phyloP scores from a whole-genome alignment of 2,797 vertebrate genomes.

The Sus cebifrons region DNA sequence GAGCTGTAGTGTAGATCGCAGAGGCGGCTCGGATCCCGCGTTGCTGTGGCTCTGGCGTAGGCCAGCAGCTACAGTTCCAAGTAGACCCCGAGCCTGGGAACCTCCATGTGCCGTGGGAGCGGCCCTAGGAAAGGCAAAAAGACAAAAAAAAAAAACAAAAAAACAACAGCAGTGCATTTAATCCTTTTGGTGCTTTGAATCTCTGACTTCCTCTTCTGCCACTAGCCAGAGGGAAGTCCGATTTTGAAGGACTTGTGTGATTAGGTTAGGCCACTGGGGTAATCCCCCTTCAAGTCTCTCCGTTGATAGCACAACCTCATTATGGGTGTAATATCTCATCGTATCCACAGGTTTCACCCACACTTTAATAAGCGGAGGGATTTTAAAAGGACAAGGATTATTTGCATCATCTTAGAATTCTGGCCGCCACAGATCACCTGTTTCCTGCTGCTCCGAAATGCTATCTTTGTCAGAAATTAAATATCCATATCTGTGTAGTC shows the following conservation, averaged over 20 bases:
- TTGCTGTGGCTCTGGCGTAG: too few species aligned
- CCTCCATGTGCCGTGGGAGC: too few species aligned
- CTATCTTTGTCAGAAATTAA: neutral
- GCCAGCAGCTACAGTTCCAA: too few species aligned
- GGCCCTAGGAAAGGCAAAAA: too few species aligned
- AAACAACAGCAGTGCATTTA: neutral
- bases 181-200: neutral
- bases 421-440: neutral
- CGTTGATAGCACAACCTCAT: neutral
- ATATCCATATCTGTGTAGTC: neutral
- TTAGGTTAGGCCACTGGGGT: neutral
- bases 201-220: constrained; percentile 23
- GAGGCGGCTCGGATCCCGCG: too few species aligned
- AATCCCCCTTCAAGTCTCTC: neutral
- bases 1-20: too few species aligned
- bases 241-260: neutral
- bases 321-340: neutral
- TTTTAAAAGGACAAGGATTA: neutral
- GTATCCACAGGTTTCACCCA: neutral
- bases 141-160: too few species aligned
- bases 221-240: constrained; percentile 13
- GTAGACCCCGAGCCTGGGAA: too few species aligned
- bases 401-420: neutral
- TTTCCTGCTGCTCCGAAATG: neutral
- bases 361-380: neutral